Evolutionary conservation across 2,113 vertebrate species (phyloP).

Genomic region (Ictalurus punctatus): DNA sequence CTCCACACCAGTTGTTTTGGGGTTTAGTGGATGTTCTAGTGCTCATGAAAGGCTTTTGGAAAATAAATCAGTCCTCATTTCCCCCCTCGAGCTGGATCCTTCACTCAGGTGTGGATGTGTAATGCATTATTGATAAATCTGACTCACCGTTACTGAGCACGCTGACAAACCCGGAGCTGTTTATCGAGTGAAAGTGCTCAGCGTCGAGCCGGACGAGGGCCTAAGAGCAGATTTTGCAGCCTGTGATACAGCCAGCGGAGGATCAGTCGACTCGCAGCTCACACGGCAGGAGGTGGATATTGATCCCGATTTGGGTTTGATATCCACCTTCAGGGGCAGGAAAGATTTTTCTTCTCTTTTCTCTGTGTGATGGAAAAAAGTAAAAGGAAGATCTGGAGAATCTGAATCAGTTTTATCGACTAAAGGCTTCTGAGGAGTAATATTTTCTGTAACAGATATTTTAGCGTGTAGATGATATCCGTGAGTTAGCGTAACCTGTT

Average conservation of each 20-base stretch:
- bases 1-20: neutral
- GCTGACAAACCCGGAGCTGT: neutral
- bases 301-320: neutral
- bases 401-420: neutral
- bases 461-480: neutral
- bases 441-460: neutral
- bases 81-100: neutral
- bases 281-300: neutral
- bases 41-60: slow-evolving; percentile 14
- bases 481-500: neutral
- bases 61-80: slow-evolving; percentile 6
- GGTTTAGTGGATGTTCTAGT: neutral
- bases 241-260: neutral
- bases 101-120: slow-evolving; percentile 4
- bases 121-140: slow-evolving; percentile 42
- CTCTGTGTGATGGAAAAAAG: neutral
- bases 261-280: neutral
- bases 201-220: neutral
- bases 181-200: slow-evolving; percentile 29
- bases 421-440: neutral
- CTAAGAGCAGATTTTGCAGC: neutral
- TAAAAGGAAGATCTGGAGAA: neutral
- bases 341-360: slow-evolving; percentile 1
- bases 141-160: slow-evolving; percentile 35
- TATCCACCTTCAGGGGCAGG: neutral